A percentile compares a stretch with the other conserved stretches of the same genome.
These are phyloP conservation scores for Nipponacmea schrenckii DNA, from an alignment of 2,888 invertebrate genomes.

Conservation along the genomic window DNA sequence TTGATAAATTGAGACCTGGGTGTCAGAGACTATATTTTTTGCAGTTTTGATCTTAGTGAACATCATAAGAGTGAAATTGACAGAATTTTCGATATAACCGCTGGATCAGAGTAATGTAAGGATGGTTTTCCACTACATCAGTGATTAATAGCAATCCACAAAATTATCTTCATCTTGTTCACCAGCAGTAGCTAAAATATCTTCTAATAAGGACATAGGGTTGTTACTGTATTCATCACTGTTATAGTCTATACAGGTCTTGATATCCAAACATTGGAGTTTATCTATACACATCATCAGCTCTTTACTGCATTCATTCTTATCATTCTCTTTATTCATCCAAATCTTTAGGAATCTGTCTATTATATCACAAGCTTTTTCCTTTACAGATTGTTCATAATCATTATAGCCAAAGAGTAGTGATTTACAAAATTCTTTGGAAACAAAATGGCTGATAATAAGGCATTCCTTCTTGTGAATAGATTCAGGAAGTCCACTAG, in stretches of 20 bases:
- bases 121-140: no score
- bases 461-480: background rate
- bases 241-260: conserved; percentile 10
- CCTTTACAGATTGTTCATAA: conserved; percentile 34
- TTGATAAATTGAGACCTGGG: no score
- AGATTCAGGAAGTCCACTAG: background rate
- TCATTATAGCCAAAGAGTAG: conserved; percentile 26
- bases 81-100: no score
- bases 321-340: background rate
- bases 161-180: conserved; percentile 34
- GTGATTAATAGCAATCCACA: conserved; percentile 39
- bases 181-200: conserved; percentile 33
- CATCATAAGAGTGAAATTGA: no score
- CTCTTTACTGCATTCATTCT: background rate
- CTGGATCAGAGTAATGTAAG: no score
- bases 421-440: conserved; percentile 13
- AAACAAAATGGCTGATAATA: background rate
- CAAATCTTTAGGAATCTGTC: background rate
- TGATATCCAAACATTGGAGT: background rate
- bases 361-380: conserved; percentile 29
- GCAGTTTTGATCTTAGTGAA: no score
- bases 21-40: no score
- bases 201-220: conserved; percentile 38
- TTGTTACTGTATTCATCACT: conserved; percentile 34
- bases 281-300: background rate